These are phyloP conservation scores for Notocelia uddmanniana DNA, from an alignment of 2,888 invertebrate genomes.

Conservation along the genomic window DNA sequence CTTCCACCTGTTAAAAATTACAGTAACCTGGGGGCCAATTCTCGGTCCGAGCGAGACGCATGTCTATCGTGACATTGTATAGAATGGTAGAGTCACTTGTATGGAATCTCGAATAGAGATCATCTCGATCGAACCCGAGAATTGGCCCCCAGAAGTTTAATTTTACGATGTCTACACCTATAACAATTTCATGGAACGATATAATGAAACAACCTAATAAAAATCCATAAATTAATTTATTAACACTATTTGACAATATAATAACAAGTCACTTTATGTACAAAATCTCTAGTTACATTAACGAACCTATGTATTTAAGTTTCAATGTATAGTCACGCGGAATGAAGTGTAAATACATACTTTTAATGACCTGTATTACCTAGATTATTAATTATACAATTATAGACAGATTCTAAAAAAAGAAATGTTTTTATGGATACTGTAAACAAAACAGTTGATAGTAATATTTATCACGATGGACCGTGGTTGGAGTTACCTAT, in stretches of 20 bases:
- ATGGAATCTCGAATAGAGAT: no score
- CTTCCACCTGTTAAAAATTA: no score
- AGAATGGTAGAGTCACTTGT: no score
- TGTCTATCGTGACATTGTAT: no score
- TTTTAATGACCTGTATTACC: slow-evolving; percentile 6
- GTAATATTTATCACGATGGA: not conserved
- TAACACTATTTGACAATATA: slow-evolving; percentile 83
- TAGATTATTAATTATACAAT: not conserved
- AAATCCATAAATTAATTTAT: slow-evolving; percentile 85
- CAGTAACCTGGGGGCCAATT: no score
- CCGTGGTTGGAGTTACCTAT: no score
- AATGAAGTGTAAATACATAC: slow-evolving; percentile 35
- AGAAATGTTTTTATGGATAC: no score
- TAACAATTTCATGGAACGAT: slow-evolving; percentile 15
- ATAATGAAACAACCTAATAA: slow-evolving; percentile 56
- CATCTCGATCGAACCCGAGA: no score
- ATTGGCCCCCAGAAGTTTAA: no score
- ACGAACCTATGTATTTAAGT: slow-evolving; percentile 34
- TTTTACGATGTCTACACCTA: not conserved
- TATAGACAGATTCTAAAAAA: not conserved
- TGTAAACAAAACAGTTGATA: not conserved
- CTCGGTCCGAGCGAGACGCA: no score
- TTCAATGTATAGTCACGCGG: slow-evolving; percentile 27
- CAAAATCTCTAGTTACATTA: slow-evolving; percentile 63
- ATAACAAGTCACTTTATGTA: slow-evolving; percentile 82